These are phyloP conservation scores for Ectobius pallidus DNA, from an alignment of 2,888 invertebrate species.

Conservation along the genomic window DNA sequence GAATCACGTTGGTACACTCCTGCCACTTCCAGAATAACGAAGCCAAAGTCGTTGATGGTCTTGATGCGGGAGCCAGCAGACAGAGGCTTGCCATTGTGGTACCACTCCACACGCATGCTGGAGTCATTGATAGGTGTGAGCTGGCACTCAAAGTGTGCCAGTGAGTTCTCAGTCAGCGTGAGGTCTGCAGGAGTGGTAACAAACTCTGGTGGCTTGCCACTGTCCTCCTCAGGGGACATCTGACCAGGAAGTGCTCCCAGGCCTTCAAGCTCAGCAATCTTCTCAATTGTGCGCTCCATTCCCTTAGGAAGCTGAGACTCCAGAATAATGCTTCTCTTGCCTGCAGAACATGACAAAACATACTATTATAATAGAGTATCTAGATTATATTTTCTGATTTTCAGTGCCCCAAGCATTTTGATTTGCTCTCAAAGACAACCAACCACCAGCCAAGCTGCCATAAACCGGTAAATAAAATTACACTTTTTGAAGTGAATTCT, in stretches of 20 bases:
- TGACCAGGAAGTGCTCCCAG: conserved; percentile 73
- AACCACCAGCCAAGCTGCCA: no score
- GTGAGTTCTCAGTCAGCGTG: conserved; percentile 81
- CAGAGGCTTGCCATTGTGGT: conserved; percentile 93
- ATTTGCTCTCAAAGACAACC: no score
- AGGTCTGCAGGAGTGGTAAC: conserved; percentile 86
- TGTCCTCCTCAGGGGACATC: conserved; percentile 76
- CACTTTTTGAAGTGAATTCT: no score
- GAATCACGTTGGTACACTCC: conserved; percentile 94
- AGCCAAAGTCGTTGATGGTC: conserved; percentile 97
- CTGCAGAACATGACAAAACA: conserved; percentile 43
- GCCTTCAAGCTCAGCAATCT: conserved; percentile 90
- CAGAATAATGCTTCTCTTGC: conserved; percentile 85
- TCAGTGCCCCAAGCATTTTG: no score
- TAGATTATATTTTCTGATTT: no score
- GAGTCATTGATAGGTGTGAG: conserved; percentile 89
- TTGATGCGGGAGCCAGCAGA: conserved; percentile 91
- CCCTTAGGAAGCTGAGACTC: conserved; percentile 92
- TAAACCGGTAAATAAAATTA: no score
- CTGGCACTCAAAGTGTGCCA: conserved; percentile 92
- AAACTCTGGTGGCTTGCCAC: conserved; percentile 89
- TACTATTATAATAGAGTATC: no score
- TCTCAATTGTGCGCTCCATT: conserved; percentile 92
- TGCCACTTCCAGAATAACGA: conserved; percentile 93
- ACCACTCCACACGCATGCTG: conserved; percentile 96